A percentile compares a stretch with the other conserved stretches of the same genome.
These are phyloP conservation scores for Pomatorhinus ruficollis DNA, from an alignment of 2,113 vertebrate genomes.

Conservation along the genomic window DNA sequence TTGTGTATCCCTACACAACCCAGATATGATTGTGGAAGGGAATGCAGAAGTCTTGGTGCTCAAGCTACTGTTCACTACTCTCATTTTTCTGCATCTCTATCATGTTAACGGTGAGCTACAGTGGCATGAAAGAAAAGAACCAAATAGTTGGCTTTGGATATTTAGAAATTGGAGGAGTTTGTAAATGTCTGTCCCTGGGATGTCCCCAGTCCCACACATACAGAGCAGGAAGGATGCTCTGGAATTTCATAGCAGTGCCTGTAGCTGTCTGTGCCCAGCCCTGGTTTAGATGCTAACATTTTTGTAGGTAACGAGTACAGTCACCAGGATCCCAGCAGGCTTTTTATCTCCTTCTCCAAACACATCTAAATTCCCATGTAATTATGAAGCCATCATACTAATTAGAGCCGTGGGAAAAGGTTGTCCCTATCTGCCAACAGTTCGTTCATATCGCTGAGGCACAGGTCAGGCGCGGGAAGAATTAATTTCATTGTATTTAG, in stretches of 20 bases:
- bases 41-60: background rate
- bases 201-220: rapidly evolving
- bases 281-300: background rate
- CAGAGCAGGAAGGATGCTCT: background rate
- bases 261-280: background rate
- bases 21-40: background rate
- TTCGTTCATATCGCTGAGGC: background rate
- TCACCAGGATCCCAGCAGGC: background rate
- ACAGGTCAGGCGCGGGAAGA: background rate
- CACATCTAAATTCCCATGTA: background rate
- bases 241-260: background rate
- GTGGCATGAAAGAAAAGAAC: background rate
- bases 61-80: background rate
- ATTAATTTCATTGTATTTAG: background rate
- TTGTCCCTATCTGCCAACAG: background rate
- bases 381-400: background rate
- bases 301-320: background rate
- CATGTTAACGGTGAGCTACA: rapidly evolving
- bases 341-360: background rate
- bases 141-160: background rate
- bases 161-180: background rate
- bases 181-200: background rate
- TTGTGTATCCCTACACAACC: background rate
- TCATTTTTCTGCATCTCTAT: background rate
- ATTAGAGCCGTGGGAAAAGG: background rate